Base-by-base conservation (phyloP, 2,888 invertebrate species). In the Limnephilus auricula region DNA sequence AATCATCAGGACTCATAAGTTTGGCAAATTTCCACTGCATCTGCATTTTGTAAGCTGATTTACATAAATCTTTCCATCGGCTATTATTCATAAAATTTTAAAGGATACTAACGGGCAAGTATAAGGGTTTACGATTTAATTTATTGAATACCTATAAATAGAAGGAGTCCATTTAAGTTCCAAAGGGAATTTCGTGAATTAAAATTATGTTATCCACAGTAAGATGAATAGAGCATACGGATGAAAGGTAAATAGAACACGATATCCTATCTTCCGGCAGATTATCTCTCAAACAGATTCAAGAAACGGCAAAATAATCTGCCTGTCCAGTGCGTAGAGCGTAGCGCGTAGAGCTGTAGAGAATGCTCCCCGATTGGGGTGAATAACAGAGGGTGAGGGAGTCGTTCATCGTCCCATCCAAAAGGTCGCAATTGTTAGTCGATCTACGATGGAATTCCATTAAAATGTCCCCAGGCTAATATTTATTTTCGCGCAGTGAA, bases 381-480 rank as follows among this genome's bases (percentile, higher is more conserved):
- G 65, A n/a, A 65, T 65, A 65, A 15, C 45, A 80, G 65, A 82
- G 79, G 78, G 86, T 37, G 32, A 25, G 80, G 31, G 30, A 79
- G 65, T 50, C 83, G 86, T 91, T 65, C 82, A 87, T 86, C 86
- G 79, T 79, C 37, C 40, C 40, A 82, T 79, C 89, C 89, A 89
- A 89, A 89, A 50, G 89, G 82, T 89, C 82, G 80, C 89, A 89
- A 92, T 92, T 92, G 92, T 92, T 90, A 65, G 91, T 90, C 89
- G 90, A 91, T 92, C 91, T 92, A 88, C 91, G 89, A 83, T 90
- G 89, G 91, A 91, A 92, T 91, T 92, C 92, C 92, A 92, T 92
- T 92, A 92, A 91, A 92, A 91, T 90, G 90, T 91, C 91, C 89
- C 91, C 34, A 88, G 50, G 84, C 91, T 84, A 89, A 92, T 92